A percentile compares a stretch with the other conserved stretches of the same genome.
phyloP scores from a whole-genome alignment of 1,140 invertebrate species.

The Penaeus vannamei region DNA sequence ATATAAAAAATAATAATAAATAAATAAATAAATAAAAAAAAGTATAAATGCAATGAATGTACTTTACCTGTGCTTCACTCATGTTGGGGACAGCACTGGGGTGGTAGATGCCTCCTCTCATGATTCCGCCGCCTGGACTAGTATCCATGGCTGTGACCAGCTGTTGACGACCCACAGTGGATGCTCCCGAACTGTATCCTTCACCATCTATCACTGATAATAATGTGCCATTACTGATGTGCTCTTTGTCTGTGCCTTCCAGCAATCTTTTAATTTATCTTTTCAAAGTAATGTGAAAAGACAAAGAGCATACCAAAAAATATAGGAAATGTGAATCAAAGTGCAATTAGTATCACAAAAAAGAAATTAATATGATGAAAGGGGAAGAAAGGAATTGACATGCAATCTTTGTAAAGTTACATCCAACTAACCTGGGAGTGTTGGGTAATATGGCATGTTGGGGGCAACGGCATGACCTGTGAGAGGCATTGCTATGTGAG shows the following conservation, averaged over 20 bases:
- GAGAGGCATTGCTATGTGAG: constrained; percentile 81
- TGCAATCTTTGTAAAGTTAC: neutral
- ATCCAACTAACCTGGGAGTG: constrained; percentile 75
- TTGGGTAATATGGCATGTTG: constrained; percentile 83
- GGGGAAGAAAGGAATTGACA: neutral
- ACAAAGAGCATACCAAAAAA: neutral
- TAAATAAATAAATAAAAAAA: neutral
- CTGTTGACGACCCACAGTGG: constrained; percentile 70
- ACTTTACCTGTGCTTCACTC: constrained; percentile 76
- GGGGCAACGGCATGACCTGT: constrained; percentile 82
- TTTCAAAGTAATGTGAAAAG: neutral
- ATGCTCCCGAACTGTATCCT: constrained; percentile 71
- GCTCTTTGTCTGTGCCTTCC: too few species aligned
- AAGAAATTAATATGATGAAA: neutral
- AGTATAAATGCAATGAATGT: neutral
- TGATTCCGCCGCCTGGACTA: constrained; percentile 51
- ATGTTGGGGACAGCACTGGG: constrained; percentile 68
- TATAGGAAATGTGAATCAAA: neutral
- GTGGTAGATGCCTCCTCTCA: constrained; percentile 69
- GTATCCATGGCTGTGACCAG: constrained; percentile 60
- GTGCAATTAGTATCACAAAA: neutral
- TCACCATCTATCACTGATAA: constrained; percentile 75
- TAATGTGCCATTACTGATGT: constrained; percentile 8
- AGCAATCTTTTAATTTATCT: too few species aligned
- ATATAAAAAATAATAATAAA: neutral